These are phyloP conservation scores for Octodonta nipae DNA, from an alignment of 2,888 invertebrate species.

Conservation along the genomic window DNA sequence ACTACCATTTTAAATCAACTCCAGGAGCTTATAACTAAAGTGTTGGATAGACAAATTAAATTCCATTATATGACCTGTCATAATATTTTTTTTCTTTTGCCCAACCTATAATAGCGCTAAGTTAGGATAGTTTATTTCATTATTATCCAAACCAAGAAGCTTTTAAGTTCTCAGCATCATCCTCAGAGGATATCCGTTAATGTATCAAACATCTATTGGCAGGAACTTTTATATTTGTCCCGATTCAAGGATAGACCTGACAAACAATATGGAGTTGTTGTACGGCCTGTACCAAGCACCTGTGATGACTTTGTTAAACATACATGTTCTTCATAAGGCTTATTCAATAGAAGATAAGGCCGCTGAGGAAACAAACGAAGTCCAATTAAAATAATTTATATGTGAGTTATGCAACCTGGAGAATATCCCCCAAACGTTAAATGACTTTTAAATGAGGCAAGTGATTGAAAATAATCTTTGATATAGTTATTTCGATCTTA, in stretches of 20 bases:
- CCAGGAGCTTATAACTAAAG: no score
- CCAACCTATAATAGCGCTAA: no score
- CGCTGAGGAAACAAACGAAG: no score
- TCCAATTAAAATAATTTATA: not conserved
- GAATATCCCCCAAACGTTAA: not conserved
- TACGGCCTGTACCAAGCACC: slow-evolving; percentile 2
- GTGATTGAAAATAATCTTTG: no score
- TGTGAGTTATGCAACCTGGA: not conserved
- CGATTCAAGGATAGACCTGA: not conserved
- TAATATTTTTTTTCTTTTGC: no score
- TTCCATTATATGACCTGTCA: no score
- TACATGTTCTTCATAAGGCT: slow-evolving; percentile 3
- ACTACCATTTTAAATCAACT: no score
- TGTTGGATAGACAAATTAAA: no score
- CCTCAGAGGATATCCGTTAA: not conserved
- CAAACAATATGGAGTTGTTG: slow-evolving; percentile 2
- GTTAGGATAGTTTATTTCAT: no score
- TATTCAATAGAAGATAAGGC: no score
- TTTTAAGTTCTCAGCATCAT: not conserved
- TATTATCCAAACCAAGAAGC: no score
- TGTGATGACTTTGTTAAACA: not conserved
- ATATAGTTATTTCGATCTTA: no score
- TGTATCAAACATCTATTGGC: not conserved
- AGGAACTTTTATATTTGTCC: slow-evolving; percentile 3
- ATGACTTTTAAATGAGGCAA: not conserved